Evolutionary conservation across 2,888 invertebrate species (phyloP).

Genomic region (Acronicta leporina): DNA sequence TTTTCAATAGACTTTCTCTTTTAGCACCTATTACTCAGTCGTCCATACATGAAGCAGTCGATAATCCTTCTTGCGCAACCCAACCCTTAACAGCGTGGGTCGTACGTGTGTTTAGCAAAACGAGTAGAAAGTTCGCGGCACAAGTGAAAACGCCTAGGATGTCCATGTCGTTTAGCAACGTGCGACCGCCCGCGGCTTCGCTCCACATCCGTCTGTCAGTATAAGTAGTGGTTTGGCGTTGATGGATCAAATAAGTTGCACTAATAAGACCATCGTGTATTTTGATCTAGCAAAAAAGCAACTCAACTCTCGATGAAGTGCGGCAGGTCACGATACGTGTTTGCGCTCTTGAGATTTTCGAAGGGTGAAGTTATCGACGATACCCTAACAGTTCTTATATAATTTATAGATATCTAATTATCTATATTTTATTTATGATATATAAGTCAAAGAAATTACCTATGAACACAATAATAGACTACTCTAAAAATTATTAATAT

Average conservation of each 20-base stretch:
- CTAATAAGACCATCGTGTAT: constrained; percentile 31
- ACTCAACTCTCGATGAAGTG: constrained; percentile 28
- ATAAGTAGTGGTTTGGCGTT: constrained; percentile 37
- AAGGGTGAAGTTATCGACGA: too few species aligned
- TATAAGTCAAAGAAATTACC: too few species aligned
- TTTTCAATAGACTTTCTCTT: constrained; percentile 50
- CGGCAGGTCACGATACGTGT: constrained; percentile 28
- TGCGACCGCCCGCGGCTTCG: constrained; percentile 49
- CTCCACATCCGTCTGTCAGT: constrained; percentile 51
- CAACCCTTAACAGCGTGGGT: constrained; percentile 41
- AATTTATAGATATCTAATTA: too few species aligned
- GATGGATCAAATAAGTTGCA: constrained; percentile 42
- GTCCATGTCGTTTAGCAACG: constrained; percentile 46
- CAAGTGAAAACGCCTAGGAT: constrained; percentile 59
- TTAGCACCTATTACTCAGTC: constrained; percentile 35
- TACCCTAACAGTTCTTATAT: too few species aligned
- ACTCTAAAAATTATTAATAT: too few species aligned
- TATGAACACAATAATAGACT: too few species aligned
- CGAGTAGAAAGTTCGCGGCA: constrained; percentile 76
- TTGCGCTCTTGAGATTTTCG: too few species aligned
- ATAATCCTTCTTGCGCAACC: constrained; percentile 66
- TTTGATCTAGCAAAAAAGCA: constrained; percentile 33
- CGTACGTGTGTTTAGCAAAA: constrained; percentile 68
- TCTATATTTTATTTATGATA: too few species aligned
- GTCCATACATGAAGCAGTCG: constrained; percentile 40